A percentile compares a stretch with the other conserved stretches of the same genome.
Evolutionary conservation across 2,888 invertebrate species (phyloP).

Genomic region (Oxyteleia sp.): DNA sequence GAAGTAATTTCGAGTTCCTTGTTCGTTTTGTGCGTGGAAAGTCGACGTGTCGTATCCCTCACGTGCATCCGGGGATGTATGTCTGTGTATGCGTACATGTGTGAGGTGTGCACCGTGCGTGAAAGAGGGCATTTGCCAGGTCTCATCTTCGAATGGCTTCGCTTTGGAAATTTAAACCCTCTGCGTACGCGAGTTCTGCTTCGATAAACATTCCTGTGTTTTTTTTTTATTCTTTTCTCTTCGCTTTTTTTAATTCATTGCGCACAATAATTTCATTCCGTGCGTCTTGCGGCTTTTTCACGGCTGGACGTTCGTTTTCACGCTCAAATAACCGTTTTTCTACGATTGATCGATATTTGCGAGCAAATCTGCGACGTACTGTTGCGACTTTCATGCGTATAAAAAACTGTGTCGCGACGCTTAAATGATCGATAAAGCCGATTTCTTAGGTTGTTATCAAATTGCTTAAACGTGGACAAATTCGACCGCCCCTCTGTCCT

Average conservation of each 20-base stretch:
- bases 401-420: conserved; percentile 38
- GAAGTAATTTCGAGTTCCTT: conserved; percentile 60
- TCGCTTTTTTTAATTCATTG: conserved; percentile 1
- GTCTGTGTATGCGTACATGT: too few species aligned
- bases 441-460: too few species aligned
- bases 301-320: conserved; percentile 15
- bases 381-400: conserved; percentile 37
- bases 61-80: conserved; percentile 28
- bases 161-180: conserved; percentile 68
- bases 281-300: not conserved
- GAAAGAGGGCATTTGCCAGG: conserved; percentile 69
- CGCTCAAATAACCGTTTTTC: conserved; percentile 24
- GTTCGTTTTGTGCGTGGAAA: conserved; percentile 61
- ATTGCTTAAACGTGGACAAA: not conserved
- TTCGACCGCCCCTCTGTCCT: not conserved
- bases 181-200: conserved; percentile 62
- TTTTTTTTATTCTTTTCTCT: conserved; percentile 12
- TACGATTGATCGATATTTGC: conserved; percentile 33
- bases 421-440: conserved; percentile 29
- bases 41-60: conserved; percentile 54
- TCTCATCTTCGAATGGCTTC: conserved; percentile 71
- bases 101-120: conserved; percentile 39
- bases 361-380: conserved; percentile 23
- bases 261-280: conserved; percentile 29
- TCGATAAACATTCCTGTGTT: conserved; percentile 44